Base-by-base conservation (phyloP, 2,888 invertebrate genomes). In the Eristalis tenax region DNA sequence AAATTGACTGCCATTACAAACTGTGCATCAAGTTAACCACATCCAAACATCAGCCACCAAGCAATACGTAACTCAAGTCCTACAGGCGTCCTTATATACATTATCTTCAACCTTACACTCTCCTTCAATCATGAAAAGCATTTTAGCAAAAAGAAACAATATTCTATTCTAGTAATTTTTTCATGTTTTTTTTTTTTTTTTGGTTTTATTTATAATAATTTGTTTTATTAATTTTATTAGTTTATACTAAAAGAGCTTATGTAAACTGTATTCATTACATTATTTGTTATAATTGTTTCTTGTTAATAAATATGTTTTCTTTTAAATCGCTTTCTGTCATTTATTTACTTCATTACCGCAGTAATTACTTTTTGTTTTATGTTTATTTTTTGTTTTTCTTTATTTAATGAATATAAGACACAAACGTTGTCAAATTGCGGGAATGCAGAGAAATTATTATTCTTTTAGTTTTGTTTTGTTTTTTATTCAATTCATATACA, bases 241-340 rank as follows among this genome's bases (percentile, higher is more conserved):
- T 71, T 87, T 75, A 87, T 88, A 84, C 81, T 81, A 81, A 89
- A 83, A 88, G 88, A 89, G 85, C 85, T 85, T 84, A 89, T 89
- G 82, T 88, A 89, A 89, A 89, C 80, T 87, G 80, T 82, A 74
- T 78, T 80, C 77, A 59, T 82, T 66, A 50, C 18, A 32, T 78
- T 83, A 32, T 38, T 26, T 64, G 74, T 83, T 76, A 57, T 56
- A 70, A 57, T 74, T 74, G 23, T 79, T 76, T 61, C 35, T 59
- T 65, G 76, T 57, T 75, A 75, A 64, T 65, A 71, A 77, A 76
- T 77, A 65, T 38, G 56, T 61, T 70, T 78, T 75, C 64, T 64
- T 81, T 59, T 64, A 59, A 69, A 66, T 77, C 56, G 50, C 63
- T 78, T 70, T 22, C 75, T 63, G 63, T 88, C 73, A 83, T 74